Conservation (phyloP, 2,113 vertebrate species). For the Cettia cetti region DNA sequence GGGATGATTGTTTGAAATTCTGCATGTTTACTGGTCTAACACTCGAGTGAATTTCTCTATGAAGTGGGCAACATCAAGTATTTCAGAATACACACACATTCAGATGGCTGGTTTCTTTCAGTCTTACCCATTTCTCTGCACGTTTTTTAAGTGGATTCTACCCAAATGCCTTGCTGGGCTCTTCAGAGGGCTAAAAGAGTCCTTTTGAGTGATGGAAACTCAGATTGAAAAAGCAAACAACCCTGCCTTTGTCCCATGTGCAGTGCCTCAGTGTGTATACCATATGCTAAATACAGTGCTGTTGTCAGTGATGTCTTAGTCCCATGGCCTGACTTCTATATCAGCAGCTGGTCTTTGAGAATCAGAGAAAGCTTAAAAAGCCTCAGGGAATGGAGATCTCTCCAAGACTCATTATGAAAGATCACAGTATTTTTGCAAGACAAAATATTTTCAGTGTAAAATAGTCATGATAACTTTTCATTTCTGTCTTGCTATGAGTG, state of each 20-base stretch:
- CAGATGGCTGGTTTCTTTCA: background rate
- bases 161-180: background rate
- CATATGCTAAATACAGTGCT: background rate
- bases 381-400: background rate
- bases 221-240: background rate
- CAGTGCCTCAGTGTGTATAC: background rate
- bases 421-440: conserved; percentile 4
- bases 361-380: background rate
- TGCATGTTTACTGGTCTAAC: background rate
- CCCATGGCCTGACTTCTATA: background rate
- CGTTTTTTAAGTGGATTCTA: background rate
- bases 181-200: background rate
- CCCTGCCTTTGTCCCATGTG: conserved; percentile 6
- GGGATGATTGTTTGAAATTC: background rate
- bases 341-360: background rate
- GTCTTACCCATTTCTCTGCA: background rate
- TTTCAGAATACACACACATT: background rate
- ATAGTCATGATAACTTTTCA: background rate
- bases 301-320: conserved; percentile 13
- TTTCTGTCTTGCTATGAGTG: background rate
- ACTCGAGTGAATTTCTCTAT: background rate
- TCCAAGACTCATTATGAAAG: background rate
- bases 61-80: background rate
- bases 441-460: background rate
- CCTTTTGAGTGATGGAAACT: background rate